A percentile compares a stretch with the other conserved stretches of the same genome.
Evolutionary conservation across 2,113 vertebrate species (phyloP).

Genomic region (Gnathonemus longibarbis): DNA sequence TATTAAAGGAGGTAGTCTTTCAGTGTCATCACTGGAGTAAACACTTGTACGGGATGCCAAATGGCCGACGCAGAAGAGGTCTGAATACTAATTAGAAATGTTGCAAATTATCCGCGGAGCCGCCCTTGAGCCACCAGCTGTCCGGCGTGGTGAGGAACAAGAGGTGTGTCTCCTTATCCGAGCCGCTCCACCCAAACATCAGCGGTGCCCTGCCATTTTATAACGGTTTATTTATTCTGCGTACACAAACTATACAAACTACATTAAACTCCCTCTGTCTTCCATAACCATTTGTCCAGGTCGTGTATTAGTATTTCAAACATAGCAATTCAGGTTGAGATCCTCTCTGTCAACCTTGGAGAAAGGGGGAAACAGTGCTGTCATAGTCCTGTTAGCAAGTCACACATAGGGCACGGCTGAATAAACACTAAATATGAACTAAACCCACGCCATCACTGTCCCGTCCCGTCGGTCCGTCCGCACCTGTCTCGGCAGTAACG

Average conservation of each 20-base stretch:
- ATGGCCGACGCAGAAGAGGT: background rate
- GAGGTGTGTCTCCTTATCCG: background rate
- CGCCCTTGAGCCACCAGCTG: background rate
- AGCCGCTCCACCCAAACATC: background rate
- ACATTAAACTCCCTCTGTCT: background rate
- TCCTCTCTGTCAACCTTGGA: background rate
- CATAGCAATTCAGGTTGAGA: background rate
- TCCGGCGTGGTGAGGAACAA: background rate
- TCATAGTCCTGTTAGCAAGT: background rate
- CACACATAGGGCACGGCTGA: background rate
- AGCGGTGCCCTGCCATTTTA: background rate
- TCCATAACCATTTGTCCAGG: background rate
- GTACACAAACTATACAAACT: background rate
- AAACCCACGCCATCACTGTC: background rate
- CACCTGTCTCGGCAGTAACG: background rate
- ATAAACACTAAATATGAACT: background rate
- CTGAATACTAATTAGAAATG: background rate
- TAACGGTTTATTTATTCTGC: background rate
- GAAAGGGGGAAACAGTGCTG: background rate
- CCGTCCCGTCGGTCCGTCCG: background rate
- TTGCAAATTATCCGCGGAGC: background rate
- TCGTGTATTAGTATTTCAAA: background rate
- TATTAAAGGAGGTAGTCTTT: background rate
- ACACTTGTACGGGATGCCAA: conserved; percentile 3
- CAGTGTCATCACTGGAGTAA: background rate